phyloP scores from a whole-genome alignment of 2,888 invertebrate genomes.

The Synergus umbraculus region DNA sequence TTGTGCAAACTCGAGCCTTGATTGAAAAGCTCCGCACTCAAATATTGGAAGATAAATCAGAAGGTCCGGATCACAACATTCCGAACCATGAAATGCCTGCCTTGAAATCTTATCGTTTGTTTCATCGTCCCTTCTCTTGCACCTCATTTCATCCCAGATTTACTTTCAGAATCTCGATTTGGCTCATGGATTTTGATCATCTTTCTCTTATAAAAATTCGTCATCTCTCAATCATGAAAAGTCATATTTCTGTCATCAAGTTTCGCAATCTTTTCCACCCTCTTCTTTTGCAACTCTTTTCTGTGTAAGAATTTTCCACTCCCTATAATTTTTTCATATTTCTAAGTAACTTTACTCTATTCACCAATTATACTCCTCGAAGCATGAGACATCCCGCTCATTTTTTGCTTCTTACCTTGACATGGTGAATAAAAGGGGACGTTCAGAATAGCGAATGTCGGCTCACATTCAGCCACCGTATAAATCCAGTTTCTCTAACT shows the following conservation, averaged over 20 bases:
- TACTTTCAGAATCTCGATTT: background rate
- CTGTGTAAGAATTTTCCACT: background rate
- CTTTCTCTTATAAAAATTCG: background rate
- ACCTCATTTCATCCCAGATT: constrained; percentile 23
- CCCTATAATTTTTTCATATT: background rate
- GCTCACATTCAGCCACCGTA: constrained; percentile 65
- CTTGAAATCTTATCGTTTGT: constrained; percentile 19
- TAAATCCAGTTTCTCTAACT: constrained; percentile 56
- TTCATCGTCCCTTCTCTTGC: constrained; percentile 3
- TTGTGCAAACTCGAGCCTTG: constrained; percentile 73
- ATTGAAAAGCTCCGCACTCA: constrained; percentile 75
- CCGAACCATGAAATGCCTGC: constrained; percentile 47
- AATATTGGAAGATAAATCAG: constrained; percentile 76
- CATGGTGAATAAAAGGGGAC: constrained; percentile 46
- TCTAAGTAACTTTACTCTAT: background rate
- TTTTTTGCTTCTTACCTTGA: constrained; percentile 42
- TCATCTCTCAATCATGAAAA: background rate
- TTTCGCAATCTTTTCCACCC: background rate
- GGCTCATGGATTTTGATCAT: background rate
- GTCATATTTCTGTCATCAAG: background rate
- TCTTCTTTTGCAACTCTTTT: background rate
- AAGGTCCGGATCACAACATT: constrained; percentile 55
- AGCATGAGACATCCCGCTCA: background rate
- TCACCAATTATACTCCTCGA: background rate
- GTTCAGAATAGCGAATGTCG: constrained; percentile 51